These are phyloP conservation scores for Caenorhabditis inopinata DNA, from an alignment of 1,140 invertebrate species.

Conservation along the genomic window DNA sequence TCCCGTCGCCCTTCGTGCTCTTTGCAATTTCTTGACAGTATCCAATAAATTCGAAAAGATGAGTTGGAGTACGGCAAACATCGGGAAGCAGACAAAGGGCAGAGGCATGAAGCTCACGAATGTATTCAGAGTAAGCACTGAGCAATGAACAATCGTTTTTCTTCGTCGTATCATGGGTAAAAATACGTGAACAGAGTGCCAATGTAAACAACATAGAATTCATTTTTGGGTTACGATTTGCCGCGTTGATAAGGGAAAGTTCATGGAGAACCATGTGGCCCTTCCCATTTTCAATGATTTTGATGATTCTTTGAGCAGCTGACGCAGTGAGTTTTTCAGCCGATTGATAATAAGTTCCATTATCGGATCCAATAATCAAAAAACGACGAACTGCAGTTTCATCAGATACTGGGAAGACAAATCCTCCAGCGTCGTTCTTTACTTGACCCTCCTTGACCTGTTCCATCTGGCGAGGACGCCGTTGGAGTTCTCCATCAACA, in stretches of 20 bases:
- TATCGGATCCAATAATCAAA: constrained; percentile 63
- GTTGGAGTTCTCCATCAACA: background rate
- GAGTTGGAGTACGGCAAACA: constrained; percentile 67
- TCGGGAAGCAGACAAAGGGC: constrained; percentile 47
- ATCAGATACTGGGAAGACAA: constrained; percentile 64
- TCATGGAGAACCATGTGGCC: constrained; percentile 64
- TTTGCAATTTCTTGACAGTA: constrained; percentile 57
- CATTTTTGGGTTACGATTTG: constrained; percentile 66
- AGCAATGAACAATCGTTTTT: background rate
- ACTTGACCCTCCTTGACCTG: constrained; percentile 47
- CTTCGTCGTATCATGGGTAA: background rate
- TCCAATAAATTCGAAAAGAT: too few relatives aligned
- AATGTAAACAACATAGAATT: constrained; percentile 67
- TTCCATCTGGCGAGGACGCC: background rate
- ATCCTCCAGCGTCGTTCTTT: constrained; percentile 66
- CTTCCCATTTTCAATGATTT: constrained; percentile 60
- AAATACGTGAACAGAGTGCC: constrained; percentile 65
- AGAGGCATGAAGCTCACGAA: constrained; percentile 39
- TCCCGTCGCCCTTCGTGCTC: background rate
- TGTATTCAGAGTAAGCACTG: constrained; percentile 46
- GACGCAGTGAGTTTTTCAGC: constrained; percentile 62
- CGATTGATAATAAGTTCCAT: constrained; percentile 63
- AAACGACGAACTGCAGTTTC: constrained; percentile 66
- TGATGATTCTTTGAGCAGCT: constrained; percentile 59
- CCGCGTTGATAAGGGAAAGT: constrained; percentile 62